These are phyloP conservation scores for Acanthacorydalis orientalis DNA, from an alignment of 2,888 invertebrate genomes.

Conservation along the genomic window DNA sequence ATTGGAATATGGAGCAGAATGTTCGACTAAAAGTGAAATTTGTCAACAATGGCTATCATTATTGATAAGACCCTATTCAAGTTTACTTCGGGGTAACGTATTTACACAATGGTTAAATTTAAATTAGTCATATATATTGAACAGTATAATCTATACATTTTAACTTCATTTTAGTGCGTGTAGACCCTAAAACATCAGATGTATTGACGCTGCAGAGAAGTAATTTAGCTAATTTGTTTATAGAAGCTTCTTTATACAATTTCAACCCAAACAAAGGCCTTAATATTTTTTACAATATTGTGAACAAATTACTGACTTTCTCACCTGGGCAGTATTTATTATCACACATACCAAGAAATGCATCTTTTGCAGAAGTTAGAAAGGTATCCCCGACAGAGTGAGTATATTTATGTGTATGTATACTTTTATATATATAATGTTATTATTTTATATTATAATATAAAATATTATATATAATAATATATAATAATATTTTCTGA, in stretches of 20 bases:
- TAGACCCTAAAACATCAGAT: constrained; percentile 1
- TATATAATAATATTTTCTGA: no score
- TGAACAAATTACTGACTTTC: neutral
- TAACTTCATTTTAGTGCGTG: neutral
- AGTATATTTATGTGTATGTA: no score
- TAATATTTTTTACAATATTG: neutral
- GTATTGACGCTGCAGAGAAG: neutral
- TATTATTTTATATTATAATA: no score
- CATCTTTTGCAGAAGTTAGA: neutral
- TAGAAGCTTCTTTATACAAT: neutral
- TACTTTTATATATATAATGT: no score
- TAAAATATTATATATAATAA: no score
- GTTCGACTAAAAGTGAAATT: neutral
- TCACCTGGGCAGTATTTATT: neutral
- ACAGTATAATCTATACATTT: neutral
- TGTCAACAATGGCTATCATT: constrained; percentile 4
- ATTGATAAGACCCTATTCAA: constrained; percentile 1
- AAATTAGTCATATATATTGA: no score
- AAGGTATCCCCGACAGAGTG: no score
- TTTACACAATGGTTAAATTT: no score
- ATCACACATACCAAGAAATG: neutral
- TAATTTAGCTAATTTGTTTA: neutral
- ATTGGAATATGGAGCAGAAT: constrained; percentile 5
- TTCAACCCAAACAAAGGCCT: neutral
- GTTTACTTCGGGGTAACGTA: neutral